A percentile compares a stretch with the other conserved stretches of the same genome.
Evolutionary conservation across 2,888 invertebrate genomes (phyloP).

Genomic region (Metopia argyrocephala): DNA sequence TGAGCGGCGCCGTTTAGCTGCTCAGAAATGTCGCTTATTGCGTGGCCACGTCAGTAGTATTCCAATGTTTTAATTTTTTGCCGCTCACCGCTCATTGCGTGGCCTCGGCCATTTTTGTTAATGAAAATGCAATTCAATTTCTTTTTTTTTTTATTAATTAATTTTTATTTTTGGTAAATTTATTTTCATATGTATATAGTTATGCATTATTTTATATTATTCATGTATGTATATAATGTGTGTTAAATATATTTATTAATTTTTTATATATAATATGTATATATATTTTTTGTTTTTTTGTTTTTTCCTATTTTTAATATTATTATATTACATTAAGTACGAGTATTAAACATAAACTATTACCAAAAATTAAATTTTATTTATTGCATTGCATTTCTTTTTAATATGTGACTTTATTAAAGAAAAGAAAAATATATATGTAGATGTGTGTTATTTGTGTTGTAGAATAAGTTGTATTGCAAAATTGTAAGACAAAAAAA

Average conservation of each 20-base stretch:
- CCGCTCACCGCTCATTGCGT: too few species aligned
- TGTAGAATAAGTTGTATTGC: not conserved
- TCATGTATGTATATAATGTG: conserved; percentile 64
- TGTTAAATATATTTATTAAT: conserved; percentile 60
- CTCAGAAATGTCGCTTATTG: too few species aligned
- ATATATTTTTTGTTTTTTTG: conserved; percentile 25
- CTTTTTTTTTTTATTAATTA: conserved; percentile 43
- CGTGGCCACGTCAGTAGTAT: too few species aligned
- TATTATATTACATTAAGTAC: conserved; percentile 67
- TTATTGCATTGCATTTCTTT: conserved; percentile 32
- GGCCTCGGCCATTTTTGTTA: too few species aligned
- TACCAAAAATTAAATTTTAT: conserved; percentile 33
- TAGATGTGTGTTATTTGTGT: too few species aligned
- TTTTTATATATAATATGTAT: conserved; percentile 46
- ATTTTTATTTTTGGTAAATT: conserved; percentile 64
- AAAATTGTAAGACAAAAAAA: not conserved
- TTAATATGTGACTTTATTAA: conserved; percentile 29
- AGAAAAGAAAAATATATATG: too few species aligned
- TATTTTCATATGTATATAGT: conserved; percentile 67
- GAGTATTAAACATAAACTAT: conserved; percentile 65
- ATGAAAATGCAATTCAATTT: not conserved
- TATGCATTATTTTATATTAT: conserved; percentile 66
- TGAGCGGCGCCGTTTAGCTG: too few species aligned
- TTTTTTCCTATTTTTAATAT: conserved; percentile 54
- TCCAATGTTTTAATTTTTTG: too few species aligned